Evolutionary conservation across 64 coral and sea anemone species (phyloP), one percentile per base, ranked within the genome.

Genomic region (Anthopleura sola): DNA sequence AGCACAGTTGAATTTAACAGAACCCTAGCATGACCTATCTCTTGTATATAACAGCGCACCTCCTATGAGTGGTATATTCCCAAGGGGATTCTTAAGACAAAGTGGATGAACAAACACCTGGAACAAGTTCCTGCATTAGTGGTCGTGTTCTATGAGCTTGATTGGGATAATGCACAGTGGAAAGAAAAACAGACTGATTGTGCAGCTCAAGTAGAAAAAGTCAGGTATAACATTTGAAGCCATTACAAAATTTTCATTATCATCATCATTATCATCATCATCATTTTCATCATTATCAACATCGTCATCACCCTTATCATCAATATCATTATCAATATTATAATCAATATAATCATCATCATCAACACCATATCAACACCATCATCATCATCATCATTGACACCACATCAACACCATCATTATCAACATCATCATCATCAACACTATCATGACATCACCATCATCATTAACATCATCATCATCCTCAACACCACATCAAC

Each of bases 91-190:
- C 24, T 99, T 5, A 99, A 99, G 77, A 85, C 89, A 29, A 99
- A 99, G 78, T 99, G 96, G 96, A 99, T 99, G 96, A 75, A 87
- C 36, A 99, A 99, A 62, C 96, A 99, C 55, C 75, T 99, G 20
- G 80, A 94, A 21, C 75, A 83, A 46, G 85, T 91, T 60, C 96
- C 96, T 33, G 96, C 92, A 28, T 90, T 94, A 32, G 93, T 99
- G 34, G 93, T 99, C 21, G 86, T 99, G 37, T 99, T 99, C 88
- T 99, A 94, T 85, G 93, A 99, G 49, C 26, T 95, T 9, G 96
- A 99, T 23, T 94, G 93, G 97, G 93, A 99, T 90, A 85, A 99
- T 68, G n/a, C 71, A 24, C 76, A 90, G 23, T 99, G 97, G 97
- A 95, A 87, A 78, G 97, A 99, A 28, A 89, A 92, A 29, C 97